Conservation (phyloP, 2,113 vertebrate species). For the Chamaetylas fuelleborni region DNA sequence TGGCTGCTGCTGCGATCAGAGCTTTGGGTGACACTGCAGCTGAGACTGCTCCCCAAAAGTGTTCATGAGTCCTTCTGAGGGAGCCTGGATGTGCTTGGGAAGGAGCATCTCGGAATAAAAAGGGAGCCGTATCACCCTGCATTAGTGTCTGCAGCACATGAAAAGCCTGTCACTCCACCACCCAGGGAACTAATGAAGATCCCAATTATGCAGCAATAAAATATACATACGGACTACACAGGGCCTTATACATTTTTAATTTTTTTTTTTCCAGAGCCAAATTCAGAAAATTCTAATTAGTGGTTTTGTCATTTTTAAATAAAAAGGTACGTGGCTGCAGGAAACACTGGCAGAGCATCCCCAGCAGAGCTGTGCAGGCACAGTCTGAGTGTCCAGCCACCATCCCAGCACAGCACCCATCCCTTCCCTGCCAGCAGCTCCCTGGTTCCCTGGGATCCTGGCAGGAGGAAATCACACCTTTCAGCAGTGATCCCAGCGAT, state of each 20-base stretch:
- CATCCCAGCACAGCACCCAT: not conserved
- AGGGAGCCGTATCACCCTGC: not conserved
- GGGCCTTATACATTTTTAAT: conserved; percentile 79
- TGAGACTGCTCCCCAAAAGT: conserved; percentile 15
- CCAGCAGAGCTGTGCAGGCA: fast-evolving
- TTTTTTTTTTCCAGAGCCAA: conserved; percentile 63
- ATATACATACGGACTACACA: conserved; percentile 72
- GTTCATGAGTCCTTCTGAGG: conserved; percentile 55
- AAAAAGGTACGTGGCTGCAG: not conserved
- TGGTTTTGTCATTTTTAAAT: conserved; percentile 51
- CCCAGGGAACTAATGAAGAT: conserved; percentile 69
- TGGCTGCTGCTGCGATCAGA: conserved; percentile 39
- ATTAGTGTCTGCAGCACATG: conserved; percentile 62
- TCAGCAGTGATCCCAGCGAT: not conserved
- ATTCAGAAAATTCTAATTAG: conserved; percentile 69
- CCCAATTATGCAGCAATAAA: conserved; percentile 76
- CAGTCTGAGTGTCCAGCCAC: too few relatives aligned
- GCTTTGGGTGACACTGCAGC: conserved; percentile 42
- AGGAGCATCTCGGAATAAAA: not conserved
- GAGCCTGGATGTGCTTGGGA: conserved; percentile 22
- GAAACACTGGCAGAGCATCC: not conserved
- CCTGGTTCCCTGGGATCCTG: not conserved
- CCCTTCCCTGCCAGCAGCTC: not conserved
- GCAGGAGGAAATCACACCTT: not conserved
- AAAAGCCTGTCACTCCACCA: conserved; percentile 56